Evolutionary conservation across 2,888 invertebrate genomes (phyloP), one percentile per base, ranked within the genome.

Genomic region (Drosophila borborema): DNA sequence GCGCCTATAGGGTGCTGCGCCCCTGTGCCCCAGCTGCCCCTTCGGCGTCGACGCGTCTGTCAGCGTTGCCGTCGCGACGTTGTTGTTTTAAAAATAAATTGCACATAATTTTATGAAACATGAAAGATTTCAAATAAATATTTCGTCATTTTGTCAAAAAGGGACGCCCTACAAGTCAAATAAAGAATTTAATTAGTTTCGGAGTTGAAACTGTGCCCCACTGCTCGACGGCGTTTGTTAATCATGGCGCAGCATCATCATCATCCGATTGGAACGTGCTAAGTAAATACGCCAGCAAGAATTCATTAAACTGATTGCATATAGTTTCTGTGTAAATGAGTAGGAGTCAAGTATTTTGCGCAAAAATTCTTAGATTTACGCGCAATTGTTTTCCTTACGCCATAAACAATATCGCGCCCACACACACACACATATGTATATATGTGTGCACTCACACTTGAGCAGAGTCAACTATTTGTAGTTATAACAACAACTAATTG

Each of bases 91-190:
- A 86, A 88, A 86, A 90, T 90, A 90, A 87, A 90, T 86, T 82
- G 84, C 81, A 79, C 81, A 88, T 88, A 81, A 86, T 84, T 86
- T 84, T 86, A 89, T 89, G 85, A 84, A 88, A 90, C 86, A 89
- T 86, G 89, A 88, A 89, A 88, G 87, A 88, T 88, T 86, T 90
- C 84, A 89, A 77, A 88, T 90, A 88, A 88, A 88, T 90, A 90
- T 90, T 90, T 88, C 90, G 72, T 84, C 90, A 90, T 88, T 64
- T 82, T 65, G 81, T 80, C 75, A 70, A 7, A 36, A 46, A 18
- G 34, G 34, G 10, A 58, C 41, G 41, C 41, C 38, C 38, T 9
- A 54, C 38, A 14, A 54, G 38, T 14, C 53, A 38, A 16, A 36
- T 34, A 7, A 20, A 20, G 51, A 36, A 45, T 67, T 75, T 75